Conservation (phyloP, 2,797 vertebrate genomes). For the Jordanella pulchra region DNA sequence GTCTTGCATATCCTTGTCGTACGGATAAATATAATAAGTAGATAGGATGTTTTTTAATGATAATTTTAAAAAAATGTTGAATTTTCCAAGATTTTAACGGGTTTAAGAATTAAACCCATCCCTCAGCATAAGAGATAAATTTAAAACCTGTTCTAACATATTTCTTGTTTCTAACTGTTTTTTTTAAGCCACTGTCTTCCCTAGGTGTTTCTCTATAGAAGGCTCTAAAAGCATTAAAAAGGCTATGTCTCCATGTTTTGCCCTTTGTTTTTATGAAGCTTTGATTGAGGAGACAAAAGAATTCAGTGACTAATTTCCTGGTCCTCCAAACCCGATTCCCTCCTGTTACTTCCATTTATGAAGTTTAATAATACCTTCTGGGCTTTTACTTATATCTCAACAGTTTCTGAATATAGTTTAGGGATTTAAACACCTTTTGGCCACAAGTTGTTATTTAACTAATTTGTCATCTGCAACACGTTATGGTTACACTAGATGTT, state of each 20-base stretch:
- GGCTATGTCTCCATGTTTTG: neutral
- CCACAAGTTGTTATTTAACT: too few relatives aligned
- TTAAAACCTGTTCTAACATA: neutral
- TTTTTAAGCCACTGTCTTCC: neutral
- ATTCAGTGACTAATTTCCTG: neutral
- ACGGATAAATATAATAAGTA: neutral
- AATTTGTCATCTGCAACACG: too few relatives aligned
- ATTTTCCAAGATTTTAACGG: neutral
- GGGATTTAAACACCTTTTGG: neutral
- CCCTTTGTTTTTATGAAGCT: neutral
- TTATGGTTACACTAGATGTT: too few relatives aligned
- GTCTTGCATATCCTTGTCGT: neutral
- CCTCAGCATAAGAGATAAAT: neutral
- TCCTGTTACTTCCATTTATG: neutral
- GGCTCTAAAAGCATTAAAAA: neutral
- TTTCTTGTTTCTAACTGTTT: neutral
- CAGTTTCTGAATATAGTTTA: neutral
- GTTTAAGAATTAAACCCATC: neutral
- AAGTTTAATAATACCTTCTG: conserved; percentile 2
- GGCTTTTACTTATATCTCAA: neutral
- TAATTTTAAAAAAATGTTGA: neutral
- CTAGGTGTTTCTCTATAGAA: neutral
- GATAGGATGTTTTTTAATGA: neutral
- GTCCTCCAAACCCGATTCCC: neutral
- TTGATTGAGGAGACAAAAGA: neutral